These are phyloP conservation scores for Drosophila flavopinicola DNA, from an alignment of 2,888 invertebrate species.

Conservation along the genomic window DNA sequence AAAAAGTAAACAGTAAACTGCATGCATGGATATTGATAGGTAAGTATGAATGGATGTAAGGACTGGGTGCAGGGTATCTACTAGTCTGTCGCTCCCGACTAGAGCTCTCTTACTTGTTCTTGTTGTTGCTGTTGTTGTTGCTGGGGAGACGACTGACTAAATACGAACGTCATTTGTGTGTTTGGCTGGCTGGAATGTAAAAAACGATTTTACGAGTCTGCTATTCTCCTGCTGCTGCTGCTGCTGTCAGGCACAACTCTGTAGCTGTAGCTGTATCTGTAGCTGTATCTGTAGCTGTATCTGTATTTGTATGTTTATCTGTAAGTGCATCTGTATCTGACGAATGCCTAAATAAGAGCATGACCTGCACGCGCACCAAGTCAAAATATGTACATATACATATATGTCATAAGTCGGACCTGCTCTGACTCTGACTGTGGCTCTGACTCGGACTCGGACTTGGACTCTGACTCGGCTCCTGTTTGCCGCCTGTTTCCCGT, in stretches of 20 bases:
- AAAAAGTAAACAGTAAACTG: too few species aligned
- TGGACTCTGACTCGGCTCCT: too few species aligned
- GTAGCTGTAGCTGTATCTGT: conserved; percentile 17
- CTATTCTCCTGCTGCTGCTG: conserved; percentile 2
- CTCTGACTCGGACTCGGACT: too few species aligned
- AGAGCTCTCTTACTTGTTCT: too few species aligned
- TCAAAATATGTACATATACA: conserved; percentile 68
- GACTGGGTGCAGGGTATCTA: too few species aligned
- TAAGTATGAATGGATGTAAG: too few species aligned
- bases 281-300: conserved; percentile 17
- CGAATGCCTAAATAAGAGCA: conserved; percentile 57
- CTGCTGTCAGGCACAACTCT: conserved; percentile 7
- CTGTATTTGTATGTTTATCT: conserved; percentile 26
- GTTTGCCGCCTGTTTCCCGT: conserved; percentile 11
- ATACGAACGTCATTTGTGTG: conserved; percentile 20
- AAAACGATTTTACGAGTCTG: conserved; percentile 57
- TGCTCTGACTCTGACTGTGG: too few species aligned
- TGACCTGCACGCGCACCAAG: conserved; percentile 70
- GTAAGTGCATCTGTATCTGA: conserved; percentile 26
- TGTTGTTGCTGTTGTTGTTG: too few species aligned
- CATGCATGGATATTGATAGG: too few species aligned
- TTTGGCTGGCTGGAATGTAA: conserved; percentile 42
- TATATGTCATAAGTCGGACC: conserved; percentile 25
- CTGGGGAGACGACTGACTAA: too few species aligned
- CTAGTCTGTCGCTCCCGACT: too few species aligned